Evolutionary conservation across 2,888 invertebrate species (phyloP).

Genomic region (Macrosoma leucophasiata): DNA sequence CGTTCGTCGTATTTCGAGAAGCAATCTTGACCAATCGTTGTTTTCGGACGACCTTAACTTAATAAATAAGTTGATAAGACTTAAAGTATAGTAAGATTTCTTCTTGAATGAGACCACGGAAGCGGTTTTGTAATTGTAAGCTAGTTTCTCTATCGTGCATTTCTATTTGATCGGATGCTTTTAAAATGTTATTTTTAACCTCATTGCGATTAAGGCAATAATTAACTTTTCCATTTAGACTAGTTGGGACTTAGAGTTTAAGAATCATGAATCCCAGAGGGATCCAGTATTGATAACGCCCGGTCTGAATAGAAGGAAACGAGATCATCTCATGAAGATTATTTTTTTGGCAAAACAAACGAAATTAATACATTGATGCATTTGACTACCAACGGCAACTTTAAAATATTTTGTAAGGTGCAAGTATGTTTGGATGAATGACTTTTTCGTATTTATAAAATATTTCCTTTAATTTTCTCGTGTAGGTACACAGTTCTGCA

Average conservation of each 20-base stretch:
- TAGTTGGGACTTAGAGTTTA: too few relatives aligned
- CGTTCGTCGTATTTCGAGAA: constrained; percentile 45
- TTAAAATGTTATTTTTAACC: constrained; percentile 41
- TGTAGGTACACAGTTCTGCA: constrained; percentile 44
- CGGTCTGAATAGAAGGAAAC: too few relatives aligned
- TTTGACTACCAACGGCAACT: too few relatives aligned
- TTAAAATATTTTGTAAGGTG: too few relatives aligned
- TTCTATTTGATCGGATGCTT: constrained; percentile 55
- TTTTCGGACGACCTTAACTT: constrained; percentile 7
- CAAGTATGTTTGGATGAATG: constrained; percentile 57
- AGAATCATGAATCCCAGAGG: too few relatives aligned
- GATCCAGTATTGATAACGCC: too few relatives aligned
- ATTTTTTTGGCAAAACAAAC: too few relatives aligned
- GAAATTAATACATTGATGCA: too few relatives aligned
- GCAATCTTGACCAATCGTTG: constrained; percentile 35
- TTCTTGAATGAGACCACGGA: constrained; percentile 43
- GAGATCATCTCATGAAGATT: too few relatives aligned
- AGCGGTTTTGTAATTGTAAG: constrained; percentile 50
- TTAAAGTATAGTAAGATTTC: constrained; percentile 38
- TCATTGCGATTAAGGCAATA: too few relatives aligned
- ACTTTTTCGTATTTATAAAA: constrained; percentile 40
- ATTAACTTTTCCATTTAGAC: too few relatives aligned
- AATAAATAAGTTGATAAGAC: too few relatives aligned
- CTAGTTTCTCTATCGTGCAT: constrained; percentile 52
- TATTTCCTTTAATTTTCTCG: constrained; percentile 42